Base-by-base conservation (phyloP, 2,797 vertebrate genomes). In the Poliocrania exsul region DNA sequence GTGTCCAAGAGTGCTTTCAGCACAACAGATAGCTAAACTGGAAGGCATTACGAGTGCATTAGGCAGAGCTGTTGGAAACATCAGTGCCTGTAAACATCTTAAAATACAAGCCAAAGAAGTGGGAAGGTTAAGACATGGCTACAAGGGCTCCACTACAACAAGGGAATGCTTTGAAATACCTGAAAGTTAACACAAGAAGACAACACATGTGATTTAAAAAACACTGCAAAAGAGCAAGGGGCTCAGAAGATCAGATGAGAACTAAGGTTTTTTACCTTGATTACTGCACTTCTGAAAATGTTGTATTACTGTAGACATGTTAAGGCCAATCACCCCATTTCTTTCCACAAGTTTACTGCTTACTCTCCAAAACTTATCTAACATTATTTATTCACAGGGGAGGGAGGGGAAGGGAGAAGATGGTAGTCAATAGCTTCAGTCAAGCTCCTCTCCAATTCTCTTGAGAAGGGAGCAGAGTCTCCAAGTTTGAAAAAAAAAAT, bases 1-100 rank as follows among this genome's bases (percentile, higher is more conserved):
- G 72, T 72, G 73, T 90, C 91, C 90, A 62, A 67, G 70, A 88
- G 64, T 10, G 40, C 66, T 92, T 75, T 86, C 92, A 92, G 89
- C 60, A 54, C 92, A 93, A 75, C 17, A 91, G 60, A 84, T 12
- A 65, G 81, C 73, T 69, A 24, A 91, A 90, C 77, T 64, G 61
- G 53, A 87, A 81, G 84, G 81, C 91, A 82, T 10, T 38, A 78
- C 26, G 78, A 87, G 17, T 61, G 92, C 75, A 79, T 86, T 85
- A 92, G 66, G 51, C 72, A 85, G 88, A 74, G 58, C 61, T 37
- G 26, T 62, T 74, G 88, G 54, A 90, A 77, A 50, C 50, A 90
- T 25, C 57, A 66, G 31, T 21, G 60, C 21, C 46, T 91, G 40
- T 57, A 85, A 95, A 71, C 50, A 47, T 31, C 79, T 77, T 64